Evolutionary conservation across 2,113 vertebrate genomes (phyloP).

Genomic region (Sceloporus undulatus): DNA sequence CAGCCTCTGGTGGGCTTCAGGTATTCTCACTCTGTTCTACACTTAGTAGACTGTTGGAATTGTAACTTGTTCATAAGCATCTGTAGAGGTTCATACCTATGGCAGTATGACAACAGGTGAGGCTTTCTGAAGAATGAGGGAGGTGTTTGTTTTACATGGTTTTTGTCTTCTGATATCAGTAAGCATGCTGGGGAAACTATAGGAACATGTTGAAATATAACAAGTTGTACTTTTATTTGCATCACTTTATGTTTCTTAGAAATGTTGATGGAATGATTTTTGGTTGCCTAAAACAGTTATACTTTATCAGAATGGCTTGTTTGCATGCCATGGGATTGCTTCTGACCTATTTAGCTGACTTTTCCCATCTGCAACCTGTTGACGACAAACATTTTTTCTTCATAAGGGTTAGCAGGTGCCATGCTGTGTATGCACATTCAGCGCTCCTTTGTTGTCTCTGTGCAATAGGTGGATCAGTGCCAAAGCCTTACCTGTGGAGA

Average conservation of each 20-base stretch:
- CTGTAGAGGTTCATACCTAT: neutral
- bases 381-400: neutral
- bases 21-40: neutral
- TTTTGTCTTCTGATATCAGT: neutral
- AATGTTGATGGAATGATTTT: neutral
- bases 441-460: neutral
- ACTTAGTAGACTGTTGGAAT: neutral
- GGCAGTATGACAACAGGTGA: neutral
- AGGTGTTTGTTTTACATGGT: neutral
- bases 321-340: neutral
- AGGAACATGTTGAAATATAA: neutral
- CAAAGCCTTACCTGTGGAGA: conserved; percentile 1
- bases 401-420: neutral
- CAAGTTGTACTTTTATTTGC: neutral
- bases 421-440: rapidly evolving
- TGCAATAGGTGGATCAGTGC: neutral
- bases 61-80: neutral
- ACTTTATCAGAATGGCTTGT: neutral
- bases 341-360: neutral
- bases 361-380: neutral
- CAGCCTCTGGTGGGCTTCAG: neutral
- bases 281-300: neutral
- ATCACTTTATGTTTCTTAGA: neutral
- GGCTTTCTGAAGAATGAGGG: neutral
- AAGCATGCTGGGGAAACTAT: neutral